These are phyloP conservation scores for Diplosoma virens DNA, from an alignment of 23 tunicate species.

Conservation along the genomic window DNA sequence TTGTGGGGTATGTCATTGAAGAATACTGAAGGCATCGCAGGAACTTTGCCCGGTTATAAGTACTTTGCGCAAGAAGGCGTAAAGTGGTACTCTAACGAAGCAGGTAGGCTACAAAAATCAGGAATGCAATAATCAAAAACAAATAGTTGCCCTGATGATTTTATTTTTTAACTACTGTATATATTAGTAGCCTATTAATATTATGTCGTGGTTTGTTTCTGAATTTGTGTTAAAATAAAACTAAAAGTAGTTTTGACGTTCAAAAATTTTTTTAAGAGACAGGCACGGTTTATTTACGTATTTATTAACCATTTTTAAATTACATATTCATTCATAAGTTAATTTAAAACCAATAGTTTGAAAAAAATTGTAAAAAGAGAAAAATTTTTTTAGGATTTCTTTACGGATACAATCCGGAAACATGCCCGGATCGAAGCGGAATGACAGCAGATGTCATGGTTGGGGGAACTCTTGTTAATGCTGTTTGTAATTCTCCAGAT, in stretches of 20 bases:
- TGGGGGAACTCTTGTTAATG: conserved; percentile 20
- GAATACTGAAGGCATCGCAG: not conserved
- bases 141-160: too few species aligned
- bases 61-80: conserved; percentile 21
- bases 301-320: too few species aligned
- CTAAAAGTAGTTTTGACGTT: too few species aligned
- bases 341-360: too few species aligned
- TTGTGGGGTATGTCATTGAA: conserved; percentile 24
- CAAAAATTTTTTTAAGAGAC: too few species aligned
- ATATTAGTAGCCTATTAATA: too few species aligned
- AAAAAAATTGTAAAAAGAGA: not conserved
- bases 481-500: conserved; percentile 5
- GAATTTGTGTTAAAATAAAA: too few species aligned
- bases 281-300: too few species aligned
- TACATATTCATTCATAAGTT: too few species aligned
- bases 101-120: conserved; percentile 3
- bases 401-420: conserved; percentile 22
- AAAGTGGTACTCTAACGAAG: conserved; percentile 29
- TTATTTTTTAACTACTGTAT: too few species aligned
- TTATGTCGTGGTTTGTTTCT: too few species aligned
- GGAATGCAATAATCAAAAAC: too few species aligned
- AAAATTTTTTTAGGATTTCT: conserved; percentile 3
- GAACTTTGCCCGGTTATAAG: not conserved
- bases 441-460: not conserved
- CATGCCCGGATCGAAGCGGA: not conserved